Percentiles rank a stretch among this genome's conserved stretches.
Evolutionary conservation across 2,797 vertebrate species (phyloP).

Genomic region (Scomberomorus guttatus): DNA sequence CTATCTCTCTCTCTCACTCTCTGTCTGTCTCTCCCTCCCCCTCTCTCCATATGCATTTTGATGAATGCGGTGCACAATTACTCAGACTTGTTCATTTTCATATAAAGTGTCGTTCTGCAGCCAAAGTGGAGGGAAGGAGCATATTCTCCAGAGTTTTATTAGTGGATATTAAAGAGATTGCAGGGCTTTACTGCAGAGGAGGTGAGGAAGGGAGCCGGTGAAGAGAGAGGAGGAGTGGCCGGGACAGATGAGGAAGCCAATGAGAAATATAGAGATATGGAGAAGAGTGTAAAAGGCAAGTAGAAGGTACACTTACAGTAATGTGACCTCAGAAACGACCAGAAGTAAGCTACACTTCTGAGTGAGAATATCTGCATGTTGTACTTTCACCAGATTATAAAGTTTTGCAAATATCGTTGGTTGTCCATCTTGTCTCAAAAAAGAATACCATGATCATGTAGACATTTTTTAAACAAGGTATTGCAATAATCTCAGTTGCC

Average conservation of each 20-base stretch:
- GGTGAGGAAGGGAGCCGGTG: neutral
- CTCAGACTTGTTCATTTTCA: conserved; percentile 57
- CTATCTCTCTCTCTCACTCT: neutral
- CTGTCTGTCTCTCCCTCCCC: neutral
- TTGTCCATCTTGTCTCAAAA: neutral
- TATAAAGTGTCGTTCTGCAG: conserved; percentile 34
- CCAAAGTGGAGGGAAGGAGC: conserved; percentile 21
- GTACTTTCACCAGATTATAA: neutral
- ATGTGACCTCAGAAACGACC: neutral
- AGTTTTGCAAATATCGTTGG: neutral
- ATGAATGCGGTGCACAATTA: conserved; percentile 33
- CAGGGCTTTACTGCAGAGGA: conserved; percentile 12
- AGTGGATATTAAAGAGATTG: conserved; percentile 30
- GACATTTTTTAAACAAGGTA: neutral
- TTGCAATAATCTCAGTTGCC: neutral
- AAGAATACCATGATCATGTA: neutral
- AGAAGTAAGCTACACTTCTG: neutral
- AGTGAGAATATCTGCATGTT: neutral
- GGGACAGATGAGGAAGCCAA: neutral
- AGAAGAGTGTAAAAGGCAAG: neutral
- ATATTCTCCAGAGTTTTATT: conserved; percentile 37
- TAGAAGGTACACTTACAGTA: neutral
- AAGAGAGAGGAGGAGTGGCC: neutral
- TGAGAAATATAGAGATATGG: neutral
- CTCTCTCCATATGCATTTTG: conserved; percentile 7